Conservation (phyloP, 2,113 vertebrate genomes). For the Fregata magnificens region DNA sequence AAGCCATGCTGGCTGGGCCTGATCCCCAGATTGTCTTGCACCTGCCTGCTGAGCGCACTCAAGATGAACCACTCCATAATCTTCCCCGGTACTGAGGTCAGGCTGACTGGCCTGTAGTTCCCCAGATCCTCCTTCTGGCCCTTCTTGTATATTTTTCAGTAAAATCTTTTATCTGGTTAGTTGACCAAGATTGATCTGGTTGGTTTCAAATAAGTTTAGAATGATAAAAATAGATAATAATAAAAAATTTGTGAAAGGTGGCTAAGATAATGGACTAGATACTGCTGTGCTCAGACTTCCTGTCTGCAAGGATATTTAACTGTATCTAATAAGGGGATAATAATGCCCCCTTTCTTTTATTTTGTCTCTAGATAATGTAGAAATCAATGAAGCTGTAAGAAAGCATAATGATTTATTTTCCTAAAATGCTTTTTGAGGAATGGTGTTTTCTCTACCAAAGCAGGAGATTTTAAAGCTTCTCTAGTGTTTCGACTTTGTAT, state of each 20-base stretch:
- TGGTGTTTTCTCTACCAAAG: not conserved
- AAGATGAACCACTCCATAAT: too few species aligned
- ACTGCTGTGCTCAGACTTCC: constrained; percentile 17
- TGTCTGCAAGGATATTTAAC: constrained; percentile 21
- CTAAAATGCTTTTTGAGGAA: not conserved
- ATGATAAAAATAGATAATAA: constrained; percentile 5
- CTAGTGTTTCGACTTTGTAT: not conserved
- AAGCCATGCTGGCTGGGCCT: too few species aligned
- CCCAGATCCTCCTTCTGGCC: too few species aligned
- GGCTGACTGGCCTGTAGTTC: too few species aligned
- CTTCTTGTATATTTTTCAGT: not conserved
- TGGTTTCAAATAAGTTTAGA: not conserved
- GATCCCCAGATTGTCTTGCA: too few species aligned
- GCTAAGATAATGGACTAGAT: constrained; percentile 15
- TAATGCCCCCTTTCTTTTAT: constrained; percentile 33
- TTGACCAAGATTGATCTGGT: not conserved
- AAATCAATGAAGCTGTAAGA: constrained; percentile 38
- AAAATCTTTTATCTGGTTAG: not conserved
- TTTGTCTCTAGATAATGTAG: constrained; percentile 30
- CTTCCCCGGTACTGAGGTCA: too few species aligned
- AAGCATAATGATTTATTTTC: not conserved
- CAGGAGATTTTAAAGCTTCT: not conserved
- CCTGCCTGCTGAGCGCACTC: too few species aligned
- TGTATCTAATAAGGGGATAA: constrained; percentile 25
- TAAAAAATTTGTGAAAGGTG: not conserved